phyloP scores from a whole-genome alignment of 2,797 vertebrate genomes.

The Carapus acus region DNA sequence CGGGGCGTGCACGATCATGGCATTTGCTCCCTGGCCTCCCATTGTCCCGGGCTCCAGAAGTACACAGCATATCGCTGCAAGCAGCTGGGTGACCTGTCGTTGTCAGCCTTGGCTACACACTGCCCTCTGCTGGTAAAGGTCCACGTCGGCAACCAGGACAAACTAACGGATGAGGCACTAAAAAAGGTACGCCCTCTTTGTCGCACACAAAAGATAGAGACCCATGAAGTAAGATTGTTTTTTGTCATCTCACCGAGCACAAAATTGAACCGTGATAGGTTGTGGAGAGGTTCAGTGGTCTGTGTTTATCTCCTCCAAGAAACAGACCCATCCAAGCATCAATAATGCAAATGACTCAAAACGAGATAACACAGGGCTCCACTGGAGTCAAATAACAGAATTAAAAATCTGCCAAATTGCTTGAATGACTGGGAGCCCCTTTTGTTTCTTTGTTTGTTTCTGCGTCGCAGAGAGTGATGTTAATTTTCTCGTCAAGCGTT shows the following conservation, averaged over 20 bases:
- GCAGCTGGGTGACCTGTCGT: slow-evolving; percentile 89
- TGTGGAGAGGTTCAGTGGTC: too few species aligned
- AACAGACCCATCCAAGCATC: too few species aligned
- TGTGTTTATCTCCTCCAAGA: too few species aligned
- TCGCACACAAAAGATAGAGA: neutral
- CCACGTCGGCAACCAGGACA: slow-evolving; percentile 98
- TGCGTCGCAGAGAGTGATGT: too few species aligned
- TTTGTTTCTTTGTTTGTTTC: too few species aligned
- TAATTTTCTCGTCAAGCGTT: neutral
- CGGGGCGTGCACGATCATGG: slow-evolving; percentile 90
- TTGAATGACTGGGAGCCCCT: too few species aligned
- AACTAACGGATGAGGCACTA: slow-evolving; percentile 87
- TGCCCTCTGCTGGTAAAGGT: slow-evolving; percentile 94
- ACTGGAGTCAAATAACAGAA: too few species aligned
- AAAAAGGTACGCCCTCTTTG: slow-evolving; percentile 77
- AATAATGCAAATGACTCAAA: too few species aligned
- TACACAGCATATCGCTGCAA: slow-evolving; percentile 97
- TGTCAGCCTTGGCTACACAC: slow-evolving; percentile 84
- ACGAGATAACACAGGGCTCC: too few species aligned
- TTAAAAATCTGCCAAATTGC: too few species aligned
- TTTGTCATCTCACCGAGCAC: neutral
- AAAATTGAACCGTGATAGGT: too few species aligned
- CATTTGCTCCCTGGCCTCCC: slow-evolving; percentile 85
- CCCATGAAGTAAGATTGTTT: neutral
- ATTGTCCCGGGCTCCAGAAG: slow-evolving; percentile 87